Percentiles rank a stretch among this genome's conserved stretches.
Conservation (phyloP, 2,888 invertebrate genomes). For the Mesochorus sp. region DNA sequence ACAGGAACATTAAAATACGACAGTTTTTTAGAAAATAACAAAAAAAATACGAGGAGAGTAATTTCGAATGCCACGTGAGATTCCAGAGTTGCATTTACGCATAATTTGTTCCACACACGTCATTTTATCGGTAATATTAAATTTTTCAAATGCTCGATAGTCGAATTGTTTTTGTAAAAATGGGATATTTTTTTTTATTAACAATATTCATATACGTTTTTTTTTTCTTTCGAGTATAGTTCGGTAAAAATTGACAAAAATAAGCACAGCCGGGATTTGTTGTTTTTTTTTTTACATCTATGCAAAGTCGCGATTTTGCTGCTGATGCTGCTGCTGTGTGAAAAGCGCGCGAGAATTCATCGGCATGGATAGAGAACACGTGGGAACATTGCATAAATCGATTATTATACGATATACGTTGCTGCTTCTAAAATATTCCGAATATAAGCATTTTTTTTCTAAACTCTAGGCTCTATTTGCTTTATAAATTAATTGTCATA, state of each 20-base stretch:
- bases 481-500: too few relatives aligned
- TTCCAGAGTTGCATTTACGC: too few relatives aligned
- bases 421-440: neutral
- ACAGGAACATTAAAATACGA: too few relatives aligned
- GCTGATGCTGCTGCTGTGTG: slow-evolving; percentile 29
- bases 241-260: slow-evolving; percentile 60
- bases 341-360: slow-evolving; percentile 33
- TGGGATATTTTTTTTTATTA: slow-evolving; percentile 50
- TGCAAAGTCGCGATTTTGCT: slow-evolving; percentile 49
- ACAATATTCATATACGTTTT: slow-evolving; percentile 13
- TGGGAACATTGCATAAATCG: neutral
- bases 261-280: slow-evolving; percentile 49
- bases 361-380: slow-evolving; percentile 32
- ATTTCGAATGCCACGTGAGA: too few relatives aligned
- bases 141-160: too few relatives aligned
- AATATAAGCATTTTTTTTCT: too few relatives aligned
- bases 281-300: slow-evolving; percentile 13
- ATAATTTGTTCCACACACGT: too few relatives aligned
- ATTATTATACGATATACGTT: neutral
- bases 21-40: too few relatives aligned
- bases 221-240: slow-evolving; percentile 37
- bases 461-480: too few relatives aligned
- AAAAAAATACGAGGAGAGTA: too few relatives aligned
- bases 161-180: too few relatives aligned
- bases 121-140: too few relatives aligned